These are phyloP conservation scores for Latrodectus elegans DNA, from an alignment of 2,888 invertebrate species.

Conservation along the genomic window DNA sequence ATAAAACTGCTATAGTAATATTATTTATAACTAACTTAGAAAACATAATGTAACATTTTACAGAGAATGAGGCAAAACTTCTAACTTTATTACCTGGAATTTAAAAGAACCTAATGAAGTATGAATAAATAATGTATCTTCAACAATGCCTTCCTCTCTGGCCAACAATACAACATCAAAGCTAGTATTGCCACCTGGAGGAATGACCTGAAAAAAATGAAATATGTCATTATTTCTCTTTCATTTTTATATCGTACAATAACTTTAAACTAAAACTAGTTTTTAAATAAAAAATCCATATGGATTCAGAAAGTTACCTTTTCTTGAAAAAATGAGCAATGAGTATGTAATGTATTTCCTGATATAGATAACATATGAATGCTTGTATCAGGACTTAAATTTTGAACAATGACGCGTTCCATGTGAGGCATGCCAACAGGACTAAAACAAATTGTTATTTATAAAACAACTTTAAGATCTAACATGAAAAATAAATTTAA, in stretches of 20 bases:
- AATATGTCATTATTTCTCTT: background rate
- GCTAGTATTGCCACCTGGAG: slow-evolving; percentile 92
- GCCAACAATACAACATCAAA: slow-evolving; percentile 97
- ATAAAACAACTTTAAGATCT: background rate
- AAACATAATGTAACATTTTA: background rate
- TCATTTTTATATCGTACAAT: background rate
- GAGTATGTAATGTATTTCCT: slow-evolving; percentile 94
- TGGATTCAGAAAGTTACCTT: slow-evolving; percentile 80
- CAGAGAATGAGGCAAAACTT: background rate
- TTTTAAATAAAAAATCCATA: background rate
- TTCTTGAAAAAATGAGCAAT: slow-evolving; percentile 96
- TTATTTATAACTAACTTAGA: no score
- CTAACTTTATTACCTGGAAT: slow-evolving; percentile 81
- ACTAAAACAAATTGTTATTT: slow-evolving; percentile 77
- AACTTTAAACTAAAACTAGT: background rate
- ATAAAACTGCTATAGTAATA: background rate
- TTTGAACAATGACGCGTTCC: slow-evolving; percentile 89
- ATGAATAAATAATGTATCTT: slow-evolving; percentile 92
- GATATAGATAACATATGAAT: slow-evolving; percentile 95
- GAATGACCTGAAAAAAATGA: slow-evolving; percentile 73
- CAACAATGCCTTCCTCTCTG: slow-evolving; percentile 89
- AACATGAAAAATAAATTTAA: background rate
- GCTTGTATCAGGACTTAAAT: slow-evolving; percentile 88
- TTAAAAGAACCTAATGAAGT: slow-evolving; percentile 94
- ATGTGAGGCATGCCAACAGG: slow-evolving; percentile 91